Evolutionary conservation across 2,113 vertebrate genomes (phyloP).

Genomic region (Pampusana beccarii): DNA sequence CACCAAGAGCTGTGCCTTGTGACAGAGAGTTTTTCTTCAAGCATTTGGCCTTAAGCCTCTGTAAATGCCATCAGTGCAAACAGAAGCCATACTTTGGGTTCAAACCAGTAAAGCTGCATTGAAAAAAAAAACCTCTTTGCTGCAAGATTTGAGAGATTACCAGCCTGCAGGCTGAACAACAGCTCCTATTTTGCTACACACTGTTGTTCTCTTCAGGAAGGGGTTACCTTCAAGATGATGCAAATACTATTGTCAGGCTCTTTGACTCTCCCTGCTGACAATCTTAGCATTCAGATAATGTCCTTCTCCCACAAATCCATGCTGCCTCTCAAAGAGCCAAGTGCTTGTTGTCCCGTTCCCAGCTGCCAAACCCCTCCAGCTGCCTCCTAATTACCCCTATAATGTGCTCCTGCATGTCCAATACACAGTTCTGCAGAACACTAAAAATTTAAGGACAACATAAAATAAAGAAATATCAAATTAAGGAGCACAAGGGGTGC

Average conservation of each 20-base stretch:
- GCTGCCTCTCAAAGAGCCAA: slow-evolving; percentile 40
- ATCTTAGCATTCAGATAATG: slow-evolving; percentile 51
- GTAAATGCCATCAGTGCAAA: background rate
- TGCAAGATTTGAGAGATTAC: background rate
- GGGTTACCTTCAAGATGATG: slow-evolving; percentile 47
- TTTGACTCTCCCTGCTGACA: slow-evolving; percentile 24
- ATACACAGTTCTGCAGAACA: background rate
- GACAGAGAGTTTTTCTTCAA: background rate
- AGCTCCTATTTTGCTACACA: background rate
- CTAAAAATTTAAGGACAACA: slow-evolving; percentile 26
- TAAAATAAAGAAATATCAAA: slow-evolving; percentile 36
- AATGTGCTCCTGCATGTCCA: slow-evolving; percentile 27
- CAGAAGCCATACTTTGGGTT: background rate
- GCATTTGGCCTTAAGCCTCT: background rate
- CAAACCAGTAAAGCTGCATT: background rate
- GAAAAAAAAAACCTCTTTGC: background rate
- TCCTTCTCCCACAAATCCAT: slow-evolving; percentile 32
- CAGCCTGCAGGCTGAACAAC: background rate
- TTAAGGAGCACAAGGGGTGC: background rate
- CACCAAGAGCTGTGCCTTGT: background rate
- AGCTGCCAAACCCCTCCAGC: slow-evolving; percentile 61
- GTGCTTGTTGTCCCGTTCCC: slow-evolving; percentile 41
- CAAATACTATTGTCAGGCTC: slow-evolving; percentile 16
- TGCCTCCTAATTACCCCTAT: slow-evolving; percentile 50
- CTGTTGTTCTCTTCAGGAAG: slow-evolving; percentile 39